Evolutionary conservation across 2,113 vertebrate genomes (phyloP).

Genomic region (Myotis lucifugus): DNA sequence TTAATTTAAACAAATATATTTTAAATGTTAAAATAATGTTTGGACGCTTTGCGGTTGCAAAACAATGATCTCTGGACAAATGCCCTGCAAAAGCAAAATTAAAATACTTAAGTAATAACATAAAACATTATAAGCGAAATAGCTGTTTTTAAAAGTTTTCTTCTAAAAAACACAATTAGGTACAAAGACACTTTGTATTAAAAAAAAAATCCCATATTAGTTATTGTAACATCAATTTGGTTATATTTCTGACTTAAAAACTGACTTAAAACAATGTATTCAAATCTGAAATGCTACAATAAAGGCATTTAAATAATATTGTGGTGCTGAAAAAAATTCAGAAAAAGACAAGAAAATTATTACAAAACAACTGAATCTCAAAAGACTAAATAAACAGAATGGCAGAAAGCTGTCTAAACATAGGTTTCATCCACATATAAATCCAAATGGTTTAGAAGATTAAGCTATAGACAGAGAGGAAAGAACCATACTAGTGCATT

Average conservation of each 20-base stretch:
- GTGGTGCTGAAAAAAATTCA: neutral
- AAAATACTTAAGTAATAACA: neutral
- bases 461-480: neutral
- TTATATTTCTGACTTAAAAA: neutral
- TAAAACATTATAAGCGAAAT: neutral
- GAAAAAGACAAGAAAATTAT: neutral
- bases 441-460: neutral
- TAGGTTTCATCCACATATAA: neutral
- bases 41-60: neutral
- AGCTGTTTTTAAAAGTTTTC: neutral
- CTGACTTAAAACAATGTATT: neutral
- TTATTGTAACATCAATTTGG: neutral
- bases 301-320: neutral
- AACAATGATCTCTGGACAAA: neutral
- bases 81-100: neutral
- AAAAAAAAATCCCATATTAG: neutral
- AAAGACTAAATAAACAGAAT: neutral
- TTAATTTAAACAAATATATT: constrained; percentile 28
- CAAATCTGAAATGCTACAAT: neutral
- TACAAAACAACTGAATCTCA: neutral
- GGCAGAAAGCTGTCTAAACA: neutral
- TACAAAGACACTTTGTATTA: neutral
- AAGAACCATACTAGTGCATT: neutral
- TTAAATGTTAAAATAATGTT: constrained; percentile 37
- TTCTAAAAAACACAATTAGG: neutral